phyloP scores from a whole-genome alignment of 2,113 vertebrate genomes.

The Pionites leucogaster region DNA sequence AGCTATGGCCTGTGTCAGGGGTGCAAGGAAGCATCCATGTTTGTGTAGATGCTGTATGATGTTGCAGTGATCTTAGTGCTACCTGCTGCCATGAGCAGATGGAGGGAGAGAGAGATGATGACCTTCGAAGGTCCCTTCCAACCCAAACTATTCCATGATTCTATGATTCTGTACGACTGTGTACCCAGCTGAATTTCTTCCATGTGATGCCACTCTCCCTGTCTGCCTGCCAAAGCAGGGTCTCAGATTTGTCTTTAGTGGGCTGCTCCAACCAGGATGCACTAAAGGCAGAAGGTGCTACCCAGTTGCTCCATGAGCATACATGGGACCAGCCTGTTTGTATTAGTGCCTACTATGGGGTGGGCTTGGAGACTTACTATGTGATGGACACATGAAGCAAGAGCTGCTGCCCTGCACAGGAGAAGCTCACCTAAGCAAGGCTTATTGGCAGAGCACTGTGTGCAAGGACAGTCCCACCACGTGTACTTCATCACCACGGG shows the following conservation, averaged over 20 bases:
- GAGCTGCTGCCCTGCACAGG: neutral
- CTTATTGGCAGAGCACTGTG: neutral
- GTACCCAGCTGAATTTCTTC: neutral
- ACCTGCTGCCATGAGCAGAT: neutral
- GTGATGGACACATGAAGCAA: neutral
- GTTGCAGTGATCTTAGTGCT: neutral
- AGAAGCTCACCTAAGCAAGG: neutral
- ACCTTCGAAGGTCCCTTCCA: neutral
- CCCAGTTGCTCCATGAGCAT: neutral
- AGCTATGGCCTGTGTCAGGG: neutral
- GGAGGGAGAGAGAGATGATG: neutral
- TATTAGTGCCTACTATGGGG: rapidly evolving
- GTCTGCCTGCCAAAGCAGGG: neutral
- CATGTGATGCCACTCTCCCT: neutral
- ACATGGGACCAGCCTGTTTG: neutral
- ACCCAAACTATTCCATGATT: neutral
- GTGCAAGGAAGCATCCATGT: rapidly evolving
- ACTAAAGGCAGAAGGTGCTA: neutral
- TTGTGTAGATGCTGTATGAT: rapidly evolving
- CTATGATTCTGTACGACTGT: neutral
- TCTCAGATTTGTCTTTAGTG: rapidly evolving
- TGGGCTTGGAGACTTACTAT: neutral
- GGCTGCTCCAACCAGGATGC: neutral
- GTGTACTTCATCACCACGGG: neutral
- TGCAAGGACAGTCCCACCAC: neutral